phyloP scores from a whole-genome alignment of 2,113 vertebrate genomes.

The Sisor rabdophorus region DNA sequence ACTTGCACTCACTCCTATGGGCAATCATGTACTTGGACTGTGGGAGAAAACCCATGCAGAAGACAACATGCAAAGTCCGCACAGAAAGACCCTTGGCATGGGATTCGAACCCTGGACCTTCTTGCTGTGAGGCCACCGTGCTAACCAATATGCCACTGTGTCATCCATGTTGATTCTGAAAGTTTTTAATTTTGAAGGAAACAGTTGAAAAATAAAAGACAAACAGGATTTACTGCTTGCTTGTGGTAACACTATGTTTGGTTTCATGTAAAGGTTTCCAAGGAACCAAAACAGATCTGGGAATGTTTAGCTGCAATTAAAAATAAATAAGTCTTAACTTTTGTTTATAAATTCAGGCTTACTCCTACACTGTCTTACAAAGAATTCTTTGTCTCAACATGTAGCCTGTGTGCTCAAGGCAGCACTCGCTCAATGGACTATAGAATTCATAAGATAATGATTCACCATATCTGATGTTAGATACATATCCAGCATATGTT shows the following conservation, averaged over 20 bases:
- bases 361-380: slow-evolving; percentile 30
- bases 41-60: no score
- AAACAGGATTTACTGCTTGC: background rate
- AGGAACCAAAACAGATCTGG: slow-evolving; percentile 4
- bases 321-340: slow-evolving; percentile 13
- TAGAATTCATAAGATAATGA: background rate
- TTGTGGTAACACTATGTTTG: background rate
- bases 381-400: slow-evolving; percentile 22
- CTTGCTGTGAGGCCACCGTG: no score
- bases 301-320: background rate
- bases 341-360: slow-evolving; percentile 14
- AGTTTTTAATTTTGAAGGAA: background rate
- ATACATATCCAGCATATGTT: background rate
- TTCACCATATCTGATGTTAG: background rate
- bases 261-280: background rate
- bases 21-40: no score
- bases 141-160: no score
- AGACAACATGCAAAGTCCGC: no score
- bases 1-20: no score
- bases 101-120: no score
- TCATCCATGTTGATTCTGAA: background rate
- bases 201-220: background rate
- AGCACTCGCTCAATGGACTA: background rate
- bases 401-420: background rate
- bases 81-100: no score